Conservation (phyloP, 2,797 vertebrate genomes). For the Sardinella longiceps region DNA sequence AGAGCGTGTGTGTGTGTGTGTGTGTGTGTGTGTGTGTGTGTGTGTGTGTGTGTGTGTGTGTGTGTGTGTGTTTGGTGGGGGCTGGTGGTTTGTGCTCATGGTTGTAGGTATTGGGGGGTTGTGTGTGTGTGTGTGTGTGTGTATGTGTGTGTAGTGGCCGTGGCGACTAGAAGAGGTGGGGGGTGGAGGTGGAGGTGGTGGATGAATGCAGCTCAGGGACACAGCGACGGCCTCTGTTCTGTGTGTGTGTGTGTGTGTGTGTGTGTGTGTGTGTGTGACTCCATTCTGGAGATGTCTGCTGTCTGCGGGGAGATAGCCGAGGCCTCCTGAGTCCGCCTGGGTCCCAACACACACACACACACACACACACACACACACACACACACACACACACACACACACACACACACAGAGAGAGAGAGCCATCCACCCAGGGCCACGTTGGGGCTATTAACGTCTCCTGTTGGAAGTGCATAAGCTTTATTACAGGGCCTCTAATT, state of each 20-base stretch:
- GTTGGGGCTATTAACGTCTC: slow-evolving; percentile 58
- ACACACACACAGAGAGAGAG: slow-evolving; percentile 18
- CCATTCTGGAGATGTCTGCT: neutral
- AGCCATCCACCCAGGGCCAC: slow-evolving; percentile 40
- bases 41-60: neutral
- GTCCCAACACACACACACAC: neutral
- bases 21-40: neutral
- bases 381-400: slow-evolving; percentile 12
- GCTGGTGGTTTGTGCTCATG: neutral
- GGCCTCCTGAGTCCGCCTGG: slow-evolving; percentile 34
- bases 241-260: too few species aligned
- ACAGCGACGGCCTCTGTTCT: neutral
- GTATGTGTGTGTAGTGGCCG: neutral
- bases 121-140: neutral
- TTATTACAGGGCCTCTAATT: slow-evolving; percentile 75
- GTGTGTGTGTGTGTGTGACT: too few species aligned
- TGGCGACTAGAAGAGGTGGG: slow-evolving; percentile 62
- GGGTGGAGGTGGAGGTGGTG: slow-evolving; percentile 24
- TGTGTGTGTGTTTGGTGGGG: too few species aligned
- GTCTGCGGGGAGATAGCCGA: slow-evolving; percentile 53
- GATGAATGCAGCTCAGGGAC: neutral
- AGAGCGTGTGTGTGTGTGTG: slow-evolving; percentile 2
- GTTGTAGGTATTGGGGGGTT: neutral
- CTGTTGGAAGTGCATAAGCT: slow-evolving; percentile 71
- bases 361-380: neutral